phyloP scores from a whole-genome alignment of 2,888 invertebrate genomes.

The Stenchaetothrips biformis region DNA sequence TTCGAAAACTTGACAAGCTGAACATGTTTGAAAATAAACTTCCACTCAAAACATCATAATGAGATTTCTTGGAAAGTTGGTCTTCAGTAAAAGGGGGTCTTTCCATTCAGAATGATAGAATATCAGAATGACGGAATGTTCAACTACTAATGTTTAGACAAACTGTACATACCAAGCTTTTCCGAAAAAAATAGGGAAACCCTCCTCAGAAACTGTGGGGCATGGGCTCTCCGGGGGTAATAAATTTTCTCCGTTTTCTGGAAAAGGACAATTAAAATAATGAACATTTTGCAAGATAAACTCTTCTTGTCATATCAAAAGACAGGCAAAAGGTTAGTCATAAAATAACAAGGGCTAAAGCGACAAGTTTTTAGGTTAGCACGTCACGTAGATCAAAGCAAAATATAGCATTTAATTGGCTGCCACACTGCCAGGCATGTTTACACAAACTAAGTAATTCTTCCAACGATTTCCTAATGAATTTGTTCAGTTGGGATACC shows the following conservation, averaged over 20 bases:
- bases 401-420: neutral
- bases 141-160: too few relatives aligned
- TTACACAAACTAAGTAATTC: neutral
- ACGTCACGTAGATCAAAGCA: neutral
- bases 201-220: neutral
- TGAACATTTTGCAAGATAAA: neutral
- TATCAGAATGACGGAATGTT: too few relatives aligned
- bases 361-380: neutral
- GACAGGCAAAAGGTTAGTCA: neutral
- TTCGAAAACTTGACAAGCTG: too few relatives aligned
- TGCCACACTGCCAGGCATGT: neutral
- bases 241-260: neutral
- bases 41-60: too few relatives aligned
- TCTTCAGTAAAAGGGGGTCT: too few relatives aligned
- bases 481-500: neutral
- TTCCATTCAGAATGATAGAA: too few relatives aligned
- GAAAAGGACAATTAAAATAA: neutral
- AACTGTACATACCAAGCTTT: neutral
- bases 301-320: neutral
- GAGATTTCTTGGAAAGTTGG: too few relatives aligned
- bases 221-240: neutral
- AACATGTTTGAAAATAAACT: too few relatives aligned
- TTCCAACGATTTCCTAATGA: neutral
- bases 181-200: neutral
- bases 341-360: neutral